Evolutionary conservation across 2,888 invertebrate genomes (phyloP).

Genomic region (Hetaerina titia): DNA sequence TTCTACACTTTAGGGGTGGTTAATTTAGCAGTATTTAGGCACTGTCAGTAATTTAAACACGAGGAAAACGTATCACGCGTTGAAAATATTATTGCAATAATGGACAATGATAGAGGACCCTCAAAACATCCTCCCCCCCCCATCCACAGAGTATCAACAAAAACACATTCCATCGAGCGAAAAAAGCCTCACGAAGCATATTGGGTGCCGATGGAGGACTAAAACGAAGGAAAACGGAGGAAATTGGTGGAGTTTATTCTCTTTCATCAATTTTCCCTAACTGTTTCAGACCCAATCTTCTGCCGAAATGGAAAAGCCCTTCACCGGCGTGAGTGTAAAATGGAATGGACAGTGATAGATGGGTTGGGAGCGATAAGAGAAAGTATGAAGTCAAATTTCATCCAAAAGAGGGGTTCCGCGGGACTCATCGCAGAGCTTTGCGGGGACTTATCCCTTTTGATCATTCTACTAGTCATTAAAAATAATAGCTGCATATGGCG

Average conservation of each 20-base stretch:
- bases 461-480: background rate
- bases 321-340: background rate
- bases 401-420: background rate
- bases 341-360: conserved; percentile 17
- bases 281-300: background rate
- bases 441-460: background rate
- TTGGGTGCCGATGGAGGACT: background rate
- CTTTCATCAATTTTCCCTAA: conserved; percentile 2
- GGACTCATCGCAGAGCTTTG: background rate
- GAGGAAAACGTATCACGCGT: no score
- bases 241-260: background rate
- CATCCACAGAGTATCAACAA: no score
- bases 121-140: no score
- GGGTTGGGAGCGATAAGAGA: background rate
- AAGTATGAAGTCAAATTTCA: background rate
- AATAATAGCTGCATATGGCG: no score
- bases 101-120: no score
- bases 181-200: no score
- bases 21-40: no score
- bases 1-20: no score
- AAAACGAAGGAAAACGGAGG: background rate
- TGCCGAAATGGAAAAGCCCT: background rate
- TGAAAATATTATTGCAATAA: no score
- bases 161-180: no score
- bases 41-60: no score